Evolutionary conservation across 2,113 vertebrate species (phyloP).

Genomic region (Melanotaenia duboulayi): DNA sequence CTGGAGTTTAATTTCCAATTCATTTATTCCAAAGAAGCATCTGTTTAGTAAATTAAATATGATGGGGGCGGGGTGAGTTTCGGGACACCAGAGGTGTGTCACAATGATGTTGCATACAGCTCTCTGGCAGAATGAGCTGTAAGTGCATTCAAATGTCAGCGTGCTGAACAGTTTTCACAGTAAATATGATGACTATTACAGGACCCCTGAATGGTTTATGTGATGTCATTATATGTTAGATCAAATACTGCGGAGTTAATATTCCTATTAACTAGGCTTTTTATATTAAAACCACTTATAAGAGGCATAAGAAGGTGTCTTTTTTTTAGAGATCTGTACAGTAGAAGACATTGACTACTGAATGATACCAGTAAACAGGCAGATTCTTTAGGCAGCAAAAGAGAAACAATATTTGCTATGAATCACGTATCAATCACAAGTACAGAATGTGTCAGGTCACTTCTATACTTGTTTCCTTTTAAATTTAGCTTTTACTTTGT

Average conservation of each 20-base stretch:
- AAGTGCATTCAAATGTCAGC: slow-evolving; percentile 65
- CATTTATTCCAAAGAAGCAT: slow-evolving; percentile 76
- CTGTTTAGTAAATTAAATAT: slow-evolving; percentile 79
- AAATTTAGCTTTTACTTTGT: not conserved
- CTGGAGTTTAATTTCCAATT: slow-evolving; percentile 71
- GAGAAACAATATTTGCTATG: too few species aligned
- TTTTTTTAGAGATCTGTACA: slow-evolving; percentile 16
- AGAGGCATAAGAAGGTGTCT: slow-evolving; percentile 1
- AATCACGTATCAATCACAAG: too few species aligned
- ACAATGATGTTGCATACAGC: slow-evolving; percentile 48
- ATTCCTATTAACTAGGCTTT: slow-evolving; percentile 3
- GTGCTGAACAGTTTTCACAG: slow-evolving; percentile 53
- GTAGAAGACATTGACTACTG: not conserved
- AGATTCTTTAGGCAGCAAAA: too few species aligned
- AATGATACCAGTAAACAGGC: not conserved
- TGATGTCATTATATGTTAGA: slow-evolving; percentile 23
- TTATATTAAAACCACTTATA: slow-evolving; percentile 15
- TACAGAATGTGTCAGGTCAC: not conserved
- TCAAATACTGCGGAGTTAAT: slow-evolving; percentile 33
- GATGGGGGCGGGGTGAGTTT: slow-evolving; percentile 67
- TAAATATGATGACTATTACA: slow-evolving; percentile 45
- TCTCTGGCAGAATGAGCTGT: slow-evolving; percentile 56
- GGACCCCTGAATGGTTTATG: slow-evolving; percentile 53
- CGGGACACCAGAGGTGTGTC: slow-evolving; percentile 45
- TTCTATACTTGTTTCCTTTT: not conserved